phyloP scores from a whole-genome alignment of 2,113 vertebrate species.

The Xiphophorus maculatus region DNA sequence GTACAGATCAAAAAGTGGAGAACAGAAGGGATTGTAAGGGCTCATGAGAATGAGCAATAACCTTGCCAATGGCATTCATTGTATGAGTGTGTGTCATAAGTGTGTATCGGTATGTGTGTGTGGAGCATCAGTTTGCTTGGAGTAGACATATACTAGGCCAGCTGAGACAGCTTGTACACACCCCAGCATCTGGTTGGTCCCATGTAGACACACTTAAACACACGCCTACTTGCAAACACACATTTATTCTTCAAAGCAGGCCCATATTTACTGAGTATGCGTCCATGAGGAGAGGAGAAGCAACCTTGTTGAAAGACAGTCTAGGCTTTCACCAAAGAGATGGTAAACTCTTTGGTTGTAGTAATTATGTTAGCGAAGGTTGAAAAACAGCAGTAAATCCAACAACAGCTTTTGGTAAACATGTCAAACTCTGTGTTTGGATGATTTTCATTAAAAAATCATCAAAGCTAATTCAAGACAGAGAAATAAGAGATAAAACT shows the following conservation, averaged over 20 bases:
- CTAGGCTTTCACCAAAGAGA: constrained; percentile 40
- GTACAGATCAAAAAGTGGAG: constrained; percentile 50
- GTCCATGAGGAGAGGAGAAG: constrained; percentile 42
- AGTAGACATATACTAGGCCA: constrained; percentile 27
- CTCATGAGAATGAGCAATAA: constrained; percentile 64
- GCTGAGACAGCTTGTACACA: constrained; percentile 58
- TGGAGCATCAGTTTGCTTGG: constrained; percentile 3
- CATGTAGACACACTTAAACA: constrained; percentile 2
- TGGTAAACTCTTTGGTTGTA: constrained; percentile 39
- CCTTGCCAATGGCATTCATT: constrained; percentile 72
- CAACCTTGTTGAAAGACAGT: constrained; percentile 43
- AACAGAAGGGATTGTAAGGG: constrained; percentile 47
- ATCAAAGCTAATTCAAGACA: constrained; percentile 23
- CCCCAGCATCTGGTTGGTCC: constrained; percentile 15
- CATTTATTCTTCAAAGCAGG: constrained; percentile 10
- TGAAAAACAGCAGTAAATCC: constrained; percentile 38
- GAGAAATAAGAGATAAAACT: neutral
- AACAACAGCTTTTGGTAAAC: constrained; percentile 25
- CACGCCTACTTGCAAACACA: constrained; percentile 4
- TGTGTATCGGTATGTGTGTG: constrained; percentile 7
- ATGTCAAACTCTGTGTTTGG: constrained; percentile 19
- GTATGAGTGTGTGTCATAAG: constrained; percentile 1
- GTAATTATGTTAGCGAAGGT: constrained; percentile 60
- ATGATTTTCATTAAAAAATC: neutral
- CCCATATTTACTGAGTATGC: neutral